Base-by-base conservation (phyloP, 2,113 vertebrate genomes). In the Aramus guarauna region DNA sequence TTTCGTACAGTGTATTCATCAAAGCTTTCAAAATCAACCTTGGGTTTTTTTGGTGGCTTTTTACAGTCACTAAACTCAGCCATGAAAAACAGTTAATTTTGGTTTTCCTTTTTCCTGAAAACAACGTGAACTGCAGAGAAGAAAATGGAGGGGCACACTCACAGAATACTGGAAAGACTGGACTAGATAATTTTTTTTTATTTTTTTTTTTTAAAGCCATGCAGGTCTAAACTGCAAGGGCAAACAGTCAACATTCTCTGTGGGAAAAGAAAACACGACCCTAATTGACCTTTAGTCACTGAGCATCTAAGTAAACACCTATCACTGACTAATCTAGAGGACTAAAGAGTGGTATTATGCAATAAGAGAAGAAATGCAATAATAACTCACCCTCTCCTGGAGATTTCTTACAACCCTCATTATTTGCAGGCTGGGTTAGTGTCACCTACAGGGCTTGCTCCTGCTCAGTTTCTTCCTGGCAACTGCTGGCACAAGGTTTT, bases 181-280 rank as follows among this genome's bases (percentile, higher is more conserved):
- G 10, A 39, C 15, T 80, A 60, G 5, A 74, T 48, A 43, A 7
- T 67, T 53, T 23, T 26, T 27, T 13, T 52, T 50, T 9, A 23
- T 48, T 0, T 8, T 66, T 56, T 26, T 30, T 0, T 9, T 67
- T 58, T 27, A 48, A 86, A 89, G 9, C 5, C 18, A 43, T 2
- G 0, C 0, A 5, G 7, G 24, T 52, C 43, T 75, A 75, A 85
- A 75, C 5, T 47, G 14, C 55, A 63, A 71, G 14, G 8, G 9
- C 7, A n/a, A 82, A 60, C 19, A 60, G 4, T 83, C 43, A 67
- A 4, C 21, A 60, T 83, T 75, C 93, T 75, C 52, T 0, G 0
- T 52, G 12, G 23, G 34, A 88, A 90, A 86, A 73, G 12, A 59
- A 73, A 62, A 62, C 9, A 18, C 4, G 7, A 47, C 30, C 30